Conservation (phyloP, 2,888 invertebrate genomes). For the Beris chalybata region DNA sequence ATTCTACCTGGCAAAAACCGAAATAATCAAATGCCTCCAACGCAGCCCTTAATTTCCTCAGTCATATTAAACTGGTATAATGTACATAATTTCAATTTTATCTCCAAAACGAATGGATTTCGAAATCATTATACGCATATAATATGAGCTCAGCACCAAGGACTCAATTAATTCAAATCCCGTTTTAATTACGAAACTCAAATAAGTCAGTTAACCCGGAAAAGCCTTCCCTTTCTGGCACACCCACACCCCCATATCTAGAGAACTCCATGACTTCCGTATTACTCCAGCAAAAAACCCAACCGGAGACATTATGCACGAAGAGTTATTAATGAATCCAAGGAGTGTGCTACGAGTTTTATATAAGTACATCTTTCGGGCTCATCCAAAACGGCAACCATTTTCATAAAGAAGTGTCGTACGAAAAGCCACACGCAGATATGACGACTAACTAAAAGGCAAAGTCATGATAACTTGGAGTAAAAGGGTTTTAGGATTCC, state of each 20-base stretch:
- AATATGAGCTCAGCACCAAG: constrained; percentile 2
- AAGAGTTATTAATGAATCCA: constrained; percentile 38
- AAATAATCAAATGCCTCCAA: too few relatives aligned
- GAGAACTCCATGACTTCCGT: not conserved
- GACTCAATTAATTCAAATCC: constrained; percentile 36
- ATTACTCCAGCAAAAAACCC: constrained; percentile 27
- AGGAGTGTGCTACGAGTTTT: not conserved
- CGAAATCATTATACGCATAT: too few relatives aligned
- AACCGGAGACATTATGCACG: constrained; percentile 30
- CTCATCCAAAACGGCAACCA: constrained; percentile 15
- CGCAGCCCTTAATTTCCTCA: too few relatives aligned
- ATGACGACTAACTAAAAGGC: constrained; percentile 25
- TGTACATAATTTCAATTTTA: too few relatives aligned
- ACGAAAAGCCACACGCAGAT: constrained; percentile 31
- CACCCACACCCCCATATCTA: not conserved
- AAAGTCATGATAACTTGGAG: constrained; percentile 25
- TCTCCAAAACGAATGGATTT: too few relatives aligned
- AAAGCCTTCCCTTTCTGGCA: not conserved
- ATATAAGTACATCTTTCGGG: too few relatives aligned
- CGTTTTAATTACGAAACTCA: constrained; percentile 33
- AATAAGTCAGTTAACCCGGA: constrained; percentile 33
- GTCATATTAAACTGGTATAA: too few relatives aligned
- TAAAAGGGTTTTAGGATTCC: constrained; percentile 31
- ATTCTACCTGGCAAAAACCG: too few relatives aligned
- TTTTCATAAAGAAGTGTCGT: constrained; percentile 27